Evolutionary conservation across 2,113 vertebrate genomes (phyloP).

Genomic region (Seriola quinqueradiata): DNA sequence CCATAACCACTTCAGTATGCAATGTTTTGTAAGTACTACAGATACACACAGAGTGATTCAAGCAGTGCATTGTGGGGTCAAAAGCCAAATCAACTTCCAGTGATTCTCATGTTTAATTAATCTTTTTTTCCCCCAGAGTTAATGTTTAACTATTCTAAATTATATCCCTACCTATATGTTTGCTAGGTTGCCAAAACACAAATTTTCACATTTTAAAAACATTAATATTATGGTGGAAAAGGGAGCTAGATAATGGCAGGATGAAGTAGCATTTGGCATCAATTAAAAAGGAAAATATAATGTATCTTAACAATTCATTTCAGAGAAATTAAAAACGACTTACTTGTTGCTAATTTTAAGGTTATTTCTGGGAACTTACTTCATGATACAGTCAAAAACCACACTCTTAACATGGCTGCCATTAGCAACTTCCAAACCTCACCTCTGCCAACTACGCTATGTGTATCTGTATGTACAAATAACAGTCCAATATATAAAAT

Average conservation of each 20-base stretch:
- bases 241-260: background rate
- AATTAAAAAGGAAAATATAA: background rate
- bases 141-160: background rate
- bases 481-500: background rate
- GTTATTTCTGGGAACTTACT: background rate
- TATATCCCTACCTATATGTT: too few relatives aligned
- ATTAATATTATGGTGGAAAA: background rate
- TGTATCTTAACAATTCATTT: background rate
- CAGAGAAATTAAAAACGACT: background rate
- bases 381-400: background rate
- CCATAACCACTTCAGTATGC: slow-evolving; percentile 5
- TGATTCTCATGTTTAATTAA: background rate
- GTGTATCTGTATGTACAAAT: slow-evolving; percentile 35
- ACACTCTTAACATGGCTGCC: background rate
- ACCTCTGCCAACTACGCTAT: background rate
- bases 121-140: too few relatives aligned
- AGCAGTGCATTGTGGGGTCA: slow-evolving; percentile 9
- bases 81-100: background rate
- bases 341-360: background rate
- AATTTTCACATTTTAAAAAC: background rate
- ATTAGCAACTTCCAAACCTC: background rate
- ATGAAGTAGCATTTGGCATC: background rate
- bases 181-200: too few relatives aligned
- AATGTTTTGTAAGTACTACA: slow-evolving; percentile 8
- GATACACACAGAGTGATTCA: slow-evolving; percentile 16